phyloP scores from a whole-genome alignment of 2,888 invertebrate genomes.

The Apodemia hepburni region DNA sequence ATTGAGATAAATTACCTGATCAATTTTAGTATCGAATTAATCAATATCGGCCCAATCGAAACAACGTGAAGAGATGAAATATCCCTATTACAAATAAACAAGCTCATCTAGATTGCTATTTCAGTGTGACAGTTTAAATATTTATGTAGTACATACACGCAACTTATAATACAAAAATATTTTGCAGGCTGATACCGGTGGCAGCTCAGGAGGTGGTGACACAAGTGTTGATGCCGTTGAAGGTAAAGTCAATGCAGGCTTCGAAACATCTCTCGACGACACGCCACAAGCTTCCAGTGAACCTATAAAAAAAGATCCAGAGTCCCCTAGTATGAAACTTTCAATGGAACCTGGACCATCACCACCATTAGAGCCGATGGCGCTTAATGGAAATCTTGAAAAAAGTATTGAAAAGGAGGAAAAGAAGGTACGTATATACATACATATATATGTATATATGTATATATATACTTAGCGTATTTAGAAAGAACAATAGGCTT shows the following conservation, averaged over 20 bases:
- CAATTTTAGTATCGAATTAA: too few relatives aligned
- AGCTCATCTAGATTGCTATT: too few relatives aligned
- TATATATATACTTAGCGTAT: too few relatives aligned
- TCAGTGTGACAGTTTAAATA: too few relatives aligned
- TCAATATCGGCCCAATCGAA: too few relatives aligned
- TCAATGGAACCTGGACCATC: neutral
- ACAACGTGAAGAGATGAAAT: too few relatives aligned
- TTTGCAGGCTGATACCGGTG: conserved; percentile 6
- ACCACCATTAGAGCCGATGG: neutral
- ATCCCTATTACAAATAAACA: too few relatives aligned
- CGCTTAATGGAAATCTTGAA: neutral
- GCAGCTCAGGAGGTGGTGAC: neutral
- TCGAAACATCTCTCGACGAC: conserved; percentile 10
- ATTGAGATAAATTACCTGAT: too few relatives aligned
- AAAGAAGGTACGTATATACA: conserved; percentile 12
- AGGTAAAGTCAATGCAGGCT: conserved; percentile 16
- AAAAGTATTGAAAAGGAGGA: conserved; percentile 5
- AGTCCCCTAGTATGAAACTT: neutral
- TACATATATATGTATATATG: too few relatives aligned
- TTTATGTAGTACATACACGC: too few relatives aligned
- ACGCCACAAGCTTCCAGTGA: neutral
- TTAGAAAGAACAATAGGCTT: too few relatives aligned
- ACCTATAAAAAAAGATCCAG: conserved; percentile 4
- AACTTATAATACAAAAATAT: neutral
- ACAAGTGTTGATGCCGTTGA: neutral